Percentiles rank a stretch among this genome's conserved stretches.
phyloP scores from a whole-genome alignment of 2,113 vertebrate species.

The Neolamprologus devosi region DNA sequence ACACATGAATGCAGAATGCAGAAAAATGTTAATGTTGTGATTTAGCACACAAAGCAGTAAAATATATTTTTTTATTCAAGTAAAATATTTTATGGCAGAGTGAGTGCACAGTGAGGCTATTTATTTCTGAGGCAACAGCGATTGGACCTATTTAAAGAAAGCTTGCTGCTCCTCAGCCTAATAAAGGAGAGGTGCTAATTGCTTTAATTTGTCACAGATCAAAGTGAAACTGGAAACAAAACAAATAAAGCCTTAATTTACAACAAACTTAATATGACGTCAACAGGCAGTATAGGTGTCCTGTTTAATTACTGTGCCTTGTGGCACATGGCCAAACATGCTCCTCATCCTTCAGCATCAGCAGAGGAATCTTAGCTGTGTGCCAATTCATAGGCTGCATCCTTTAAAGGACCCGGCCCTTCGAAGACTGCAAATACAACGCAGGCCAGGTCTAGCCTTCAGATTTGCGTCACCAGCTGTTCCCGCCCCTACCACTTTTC shows the following conservation, averaged over 20 bases:
- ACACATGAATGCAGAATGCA: background rate
- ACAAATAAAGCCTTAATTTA: background rate
- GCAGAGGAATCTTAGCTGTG: background rate
- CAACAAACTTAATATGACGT: background rate
- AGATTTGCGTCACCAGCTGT: background rate
- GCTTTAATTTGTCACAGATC: background rate
- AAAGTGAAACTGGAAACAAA: background rate
- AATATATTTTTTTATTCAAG: fast-evolving
- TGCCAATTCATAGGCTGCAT: background rate
- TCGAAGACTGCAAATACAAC: background rate
- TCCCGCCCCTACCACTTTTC: background rate
- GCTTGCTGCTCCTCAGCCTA: background rate
- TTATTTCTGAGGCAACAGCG: background rate
- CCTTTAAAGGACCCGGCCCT: background rate
- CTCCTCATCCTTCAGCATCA: background rate
- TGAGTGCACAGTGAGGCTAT: background rate
- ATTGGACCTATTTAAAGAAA: background rate
- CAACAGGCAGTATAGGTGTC: background rate
- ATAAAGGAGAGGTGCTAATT: background rate
- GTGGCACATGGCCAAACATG: background rate
- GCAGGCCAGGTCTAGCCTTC: background rate
- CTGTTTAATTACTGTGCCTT: background rate
- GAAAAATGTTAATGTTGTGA: background rate
- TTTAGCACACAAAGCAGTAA: background rate
- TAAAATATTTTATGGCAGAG: background rate